Base-by-base conservation (phyloP, 1,140 invertebrate genomes). In the Varroa destructor region DNA sequence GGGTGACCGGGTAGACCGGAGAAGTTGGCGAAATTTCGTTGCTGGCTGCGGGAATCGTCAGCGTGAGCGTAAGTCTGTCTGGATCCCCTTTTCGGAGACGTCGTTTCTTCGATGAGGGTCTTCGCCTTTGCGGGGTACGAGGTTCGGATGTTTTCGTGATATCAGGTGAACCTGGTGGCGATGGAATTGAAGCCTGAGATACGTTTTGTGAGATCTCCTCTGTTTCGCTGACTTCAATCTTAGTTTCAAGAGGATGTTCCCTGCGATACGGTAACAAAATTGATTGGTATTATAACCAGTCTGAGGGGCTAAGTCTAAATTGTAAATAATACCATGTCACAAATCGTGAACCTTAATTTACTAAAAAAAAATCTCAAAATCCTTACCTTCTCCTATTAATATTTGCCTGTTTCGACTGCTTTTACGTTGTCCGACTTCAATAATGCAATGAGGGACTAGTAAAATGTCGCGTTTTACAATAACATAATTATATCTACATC, bases 81-180 rank as follows among this genome's bases (percentile, higher is more conserved):
- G 61, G 61, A 40, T 67, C 61, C 10, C 40, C 61, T 40, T 67
- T 67, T 12, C 61, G 61, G 14, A 40, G 12, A 36, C 37, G 40
- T n/a, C 61, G 61, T 67, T 8, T 67, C 46, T 40, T 67, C 61
- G 61, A 67, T 12, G 61, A 67, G 40, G 36, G 10, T 40, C 36
- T n/a, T 8, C 61, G 61, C 46, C 37, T 67, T 3, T 40, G 61
- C 37, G 10, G 40, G 36, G 40, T 40, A 37, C n/a, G 12, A 5
- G 61, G 10, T 2, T 67, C 61, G 40, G 61, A 4, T 37, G 61
- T 40, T 10, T 40, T 43, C 2, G 61, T 40, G 10, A 46, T 14
- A 40, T 67, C 61, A 4, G 61, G 61, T 14, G 61, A 46, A 67
- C 61, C 46, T 8, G 61, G 46, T 12, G 61, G 61, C 37, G 46